A percentile compares a stretch with the other conserved stretches of the same genome.
These are phyloP conservation scores for Drosophila aldrichi DNA, from an alignment of 2,888 invertebrate species.

Conservation along the genomic window DNA sequence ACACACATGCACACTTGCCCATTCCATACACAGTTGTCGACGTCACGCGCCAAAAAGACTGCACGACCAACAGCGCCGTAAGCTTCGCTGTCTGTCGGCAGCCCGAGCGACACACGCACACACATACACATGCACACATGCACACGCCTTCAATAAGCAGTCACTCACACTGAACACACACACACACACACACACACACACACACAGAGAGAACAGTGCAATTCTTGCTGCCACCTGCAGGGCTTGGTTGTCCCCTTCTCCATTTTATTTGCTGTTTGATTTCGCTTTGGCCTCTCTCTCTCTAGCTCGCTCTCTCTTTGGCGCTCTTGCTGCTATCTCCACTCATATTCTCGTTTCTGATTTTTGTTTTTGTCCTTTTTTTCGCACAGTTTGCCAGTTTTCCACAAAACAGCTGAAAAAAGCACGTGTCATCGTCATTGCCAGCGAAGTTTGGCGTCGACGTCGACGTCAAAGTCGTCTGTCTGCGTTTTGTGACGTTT, in stretches of 20 bases:
- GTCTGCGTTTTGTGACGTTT: conserved; percentile 69
- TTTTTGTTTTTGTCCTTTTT: conserved; percentile 74
- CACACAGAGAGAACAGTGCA: conserved; percentile 36
- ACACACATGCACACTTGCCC: conserved; percentile 2
- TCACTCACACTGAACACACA: conserved; percentile 16
- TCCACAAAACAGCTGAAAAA: conserved; percentile 84
- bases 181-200: background rate
- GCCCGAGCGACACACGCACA: conserved; percentile 32
- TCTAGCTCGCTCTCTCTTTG: conserved; percentile 20
- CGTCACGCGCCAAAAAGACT: conserved; percentile 79
- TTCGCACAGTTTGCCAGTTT: conserved; percentile 75
- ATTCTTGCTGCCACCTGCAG: conserved; percentile 70
- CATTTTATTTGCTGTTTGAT: conserved; percentile 55
- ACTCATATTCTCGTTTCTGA: conserved; percentile 57
- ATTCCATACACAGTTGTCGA: conserved; percentile 42
- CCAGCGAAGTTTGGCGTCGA: conserved; percentile 37
- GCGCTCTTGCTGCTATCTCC: conserved; percentile 25
- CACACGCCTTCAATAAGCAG: conserved; percentile 18
- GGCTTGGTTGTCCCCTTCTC: conserved; percentile 39
- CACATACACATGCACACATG: conserved; percentile 20
- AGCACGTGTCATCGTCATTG: conserved; percentile 83
- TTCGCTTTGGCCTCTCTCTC: conserved; percentile 28
- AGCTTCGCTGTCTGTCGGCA: conserved; percentile 57
- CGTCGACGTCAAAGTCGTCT: conserved; percentile 54
- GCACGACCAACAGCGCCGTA: conserved; percentile 49